A percentile compares a stretch with the other conserved stretches of the same genome.
Evolutionary conservation across 92 coral and sea anemone genomes (phyloP).

Genomic region (Phymanthus crucifer): DNA sequence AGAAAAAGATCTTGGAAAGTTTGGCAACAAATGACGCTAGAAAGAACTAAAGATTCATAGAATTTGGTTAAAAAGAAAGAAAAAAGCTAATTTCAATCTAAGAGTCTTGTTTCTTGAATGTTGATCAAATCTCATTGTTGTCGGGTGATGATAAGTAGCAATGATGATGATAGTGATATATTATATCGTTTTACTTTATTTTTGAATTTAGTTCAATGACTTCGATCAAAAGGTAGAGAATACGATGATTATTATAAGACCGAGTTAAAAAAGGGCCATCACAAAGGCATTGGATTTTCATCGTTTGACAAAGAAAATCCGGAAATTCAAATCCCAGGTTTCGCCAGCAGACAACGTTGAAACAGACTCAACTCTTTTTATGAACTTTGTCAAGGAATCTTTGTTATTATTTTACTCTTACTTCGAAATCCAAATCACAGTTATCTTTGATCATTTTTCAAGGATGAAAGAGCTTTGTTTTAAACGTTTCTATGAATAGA

Average conservation of each 20-base stretch:
- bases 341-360: not conserved
- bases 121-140: not conserved
- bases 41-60: not conserved
- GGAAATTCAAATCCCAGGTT: not conserved
- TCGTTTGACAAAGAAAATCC: not conserved
- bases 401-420: not conserved
- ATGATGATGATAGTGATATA: not conserved
- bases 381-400: not conserved
- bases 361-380: not conserved
- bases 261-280: not conserved
- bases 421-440: not conserved
- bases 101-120: not conserved
- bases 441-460: not conserved
- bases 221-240: not conserved
- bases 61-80: not conserved
- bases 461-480: not conserved
- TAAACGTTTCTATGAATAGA: not conserved
- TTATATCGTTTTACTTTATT: not conserved
- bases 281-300: not conserved
- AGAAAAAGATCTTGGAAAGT: not conserved
- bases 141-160: not conserved
- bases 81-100: not conserved
- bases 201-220: not conserved
- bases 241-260: not conserved
- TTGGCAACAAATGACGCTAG: not conserved